Percentiles rank a stretch among this genome's conserved stretches.
Conservation (phyloP, 2,888 invertebrate species). For the Alviniconcha strummeri region DNA sequence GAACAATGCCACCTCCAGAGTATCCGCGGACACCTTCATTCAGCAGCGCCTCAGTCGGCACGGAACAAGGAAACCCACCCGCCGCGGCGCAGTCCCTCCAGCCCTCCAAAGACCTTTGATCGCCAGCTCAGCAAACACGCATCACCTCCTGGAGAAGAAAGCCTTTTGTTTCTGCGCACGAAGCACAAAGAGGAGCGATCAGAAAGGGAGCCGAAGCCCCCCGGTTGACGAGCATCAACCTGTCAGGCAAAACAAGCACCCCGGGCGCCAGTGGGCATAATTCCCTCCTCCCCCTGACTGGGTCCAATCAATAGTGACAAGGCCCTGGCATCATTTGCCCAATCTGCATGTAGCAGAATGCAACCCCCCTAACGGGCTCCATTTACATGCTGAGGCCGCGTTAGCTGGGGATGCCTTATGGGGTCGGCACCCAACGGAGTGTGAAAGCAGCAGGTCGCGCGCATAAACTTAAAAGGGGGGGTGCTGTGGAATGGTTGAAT, state of each 20-base stretch:
- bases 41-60: no score
- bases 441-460: not conserved
- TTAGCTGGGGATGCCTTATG: not conserved
- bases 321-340: not conserved
- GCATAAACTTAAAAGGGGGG: not conserved
- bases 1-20: no score
- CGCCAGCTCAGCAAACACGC: no score
- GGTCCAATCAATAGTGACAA: constrained; percentile 12
- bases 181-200: no score
- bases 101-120: no score
- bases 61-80: no score
- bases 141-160: no score
- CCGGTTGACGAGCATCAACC: not conserved
- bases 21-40: no score
- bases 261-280: not conserved
- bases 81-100: no score
- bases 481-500: not conserved
- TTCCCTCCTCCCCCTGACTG: not conserved
- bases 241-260: constrained; percentile 14
- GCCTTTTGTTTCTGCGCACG: no score
- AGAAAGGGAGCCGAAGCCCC: no score
- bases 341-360: constrained; percentile 2
- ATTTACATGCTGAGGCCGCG: not conserved
- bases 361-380: not conserved
- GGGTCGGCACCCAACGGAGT: constrained; percentile 1